Percentiles rank a stretch among this genome's conserved stretches.
These are phyloP conservation scores for Platycheirus rosarum DNA, from an alignment of 2,888 invertebrate genomes.

Conservation along the genomic window DNA sequence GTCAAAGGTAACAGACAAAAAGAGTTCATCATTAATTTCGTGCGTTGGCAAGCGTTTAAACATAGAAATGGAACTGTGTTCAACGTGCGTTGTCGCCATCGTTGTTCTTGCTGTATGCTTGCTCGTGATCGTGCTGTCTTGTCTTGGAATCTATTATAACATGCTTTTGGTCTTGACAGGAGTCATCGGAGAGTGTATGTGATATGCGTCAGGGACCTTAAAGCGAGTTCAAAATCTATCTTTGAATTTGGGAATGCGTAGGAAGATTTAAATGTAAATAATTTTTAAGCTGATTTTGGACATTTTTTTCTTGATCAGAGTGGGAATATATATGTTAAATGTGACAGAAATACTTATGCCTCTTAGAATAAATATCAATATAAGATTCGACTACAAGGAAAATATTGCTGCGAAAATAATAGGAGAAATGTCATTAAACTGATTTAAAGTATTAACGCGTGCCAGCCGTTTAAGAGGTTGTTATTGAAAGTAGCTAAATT, in stretches of 20 bases:
- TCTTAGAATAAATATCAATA: too few species aligned
- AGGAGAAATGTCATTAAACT: too few species aligned
- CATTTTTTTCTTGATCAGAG: not conserved
- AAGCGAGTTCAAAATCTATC: conserved; percentile 52
- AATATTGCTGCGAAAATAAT: too few species aligned
- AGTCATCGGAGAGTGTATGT: conserved; percentile 68
- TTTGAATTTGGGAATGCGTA: conserved; percentile 44
- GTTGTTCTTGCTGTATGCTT: not conserved
- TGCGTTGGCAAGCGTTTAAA: conserved; percentile 31
- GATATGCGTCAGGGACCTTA: conserved; percentile 68
- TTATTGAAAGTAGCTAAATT: too few species aligned
- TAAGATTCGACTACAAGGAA: too few species aligned
- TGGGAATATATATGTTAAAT: not conserved
- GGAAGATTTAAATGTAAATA: not conserved
- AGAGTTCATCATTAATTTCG: conserved; percentile 79
- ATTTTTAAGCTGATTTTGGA: not conserved
- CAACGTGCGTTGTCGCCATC: not conserved
- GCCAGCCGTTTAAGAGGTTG: too few species aligned
- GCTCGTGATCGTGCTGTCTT: conserved; percentile 49
- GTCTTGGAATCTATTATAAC: conserved; percentile 62
- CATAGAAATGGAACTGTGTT: conserved; percentile 23
- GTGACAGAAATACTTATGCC: too few species aligned
- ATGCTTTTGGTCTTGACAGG: conserved; percentile 60
- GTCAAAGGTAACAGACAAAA: conserved; percentile 82
- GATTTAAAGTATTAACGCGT: too few species aligned